A percentile compares a stretch with the other conserved stretches of the same genome.
Conservation (phyloP, 2,888 invertebrate species). For the Eristalinus sepulchralis region DNA sequence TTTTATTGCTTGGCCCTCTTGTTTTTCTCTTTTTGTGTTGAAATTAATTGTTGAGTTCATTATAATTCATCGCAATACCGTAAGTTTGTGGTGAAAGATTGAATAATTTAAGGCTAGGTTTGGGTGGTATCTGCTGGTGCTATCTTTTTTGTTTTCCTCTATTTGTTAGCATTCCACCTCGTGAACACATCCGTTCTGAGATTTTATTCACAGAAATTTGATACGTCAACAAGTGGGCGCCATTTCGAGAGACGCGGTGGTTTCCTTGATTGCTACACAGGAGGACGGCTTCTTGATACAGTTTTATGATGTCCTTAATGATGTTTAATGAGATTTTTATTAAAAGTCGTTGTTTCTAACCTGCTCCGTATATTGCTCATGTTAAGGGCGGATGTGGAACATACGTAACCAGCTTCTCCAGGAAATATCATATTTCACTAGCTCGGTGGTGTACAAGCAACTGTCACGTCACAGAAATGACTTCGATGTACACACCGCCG, state of each 20-base stretch:
- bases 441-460: no score
- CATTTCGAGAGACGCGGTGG: not conserved
- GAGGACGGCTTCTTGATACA: no score
- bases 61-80: constrained; percentile 6
- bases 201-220: constrained; percentile 2
- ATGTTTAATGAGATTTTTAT: no score
- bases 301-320: no score
- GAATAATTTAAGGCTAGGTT: not conserved
- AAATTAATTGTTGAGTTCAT: constrained; percentile 24
- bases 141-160: not conserved
- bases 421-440: no score
- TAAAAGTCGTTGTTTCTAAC: no score
- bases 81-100: not conserved
- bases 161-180: not conserved
- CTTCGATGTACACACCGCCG: no score
- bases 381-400: no score
- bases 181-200: not conserved
- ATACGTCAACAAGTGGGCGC: not conserved
- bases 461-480: no score
- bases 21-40: not conserved
- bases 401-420: no score
- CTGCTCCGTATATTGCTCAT: no score
- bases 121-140: not conserved
- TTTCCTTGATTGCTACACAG: no score
- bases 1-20: constrained; percentile 7